Conservation (phyloP, 2,888 invertebrate genomes). For the Omphaloscelis lunosa region DNA sequence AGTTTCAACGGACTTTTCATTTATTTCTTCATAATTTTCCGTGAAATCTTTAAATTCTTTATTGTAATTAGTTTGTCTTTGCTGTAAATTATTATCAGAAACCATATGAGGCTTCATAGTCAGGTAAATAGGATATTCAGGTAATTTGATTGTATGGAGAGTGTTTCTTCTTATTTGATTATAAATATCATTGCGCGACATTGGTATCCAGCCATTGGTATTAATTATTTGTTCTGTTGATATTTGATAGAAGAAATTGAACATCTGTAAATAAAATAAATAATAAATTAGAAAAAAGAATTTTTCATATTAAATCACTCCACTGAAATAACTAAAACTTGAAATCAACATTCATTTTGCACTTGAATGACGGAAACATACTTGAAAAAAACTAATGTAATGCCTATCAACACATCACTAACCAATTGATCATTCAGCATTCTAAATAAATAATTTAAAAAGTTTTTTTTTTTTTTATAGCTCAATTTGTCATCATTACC, state of each 20-base stretch:
- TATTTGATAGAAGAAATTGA: constrained; percentile 9
- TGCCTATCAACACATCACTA: not conserved
- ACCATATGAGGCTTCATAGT: not conserved
- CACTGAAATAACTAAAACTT: too few relatives aligned
- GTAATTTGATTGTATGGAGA: not conserved
- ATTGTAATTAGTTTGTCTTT: constrained; percentile 2
- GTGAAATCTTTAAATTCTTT: constrained; percentile 6
- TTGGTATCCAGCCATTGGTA: constrained; percentile 69
- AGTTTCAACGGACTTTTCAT: not conserved
- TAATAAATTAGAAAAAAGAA: not conserved
- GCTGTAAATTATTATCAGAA: constrained; percentile 13
- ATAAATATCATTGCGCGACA: constrained; percentile 61
- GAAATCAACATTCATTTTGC: not conserved
- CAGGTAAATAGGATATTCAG: constrained; percentile 26
- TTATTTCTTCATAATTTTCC: not conserved
- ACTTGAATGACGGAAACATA: not conserved
- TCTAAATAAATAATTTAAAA: not conserved
- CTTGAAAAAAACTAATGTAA: not conserved
- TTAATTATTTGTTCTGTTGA: constrained; percentile 34
- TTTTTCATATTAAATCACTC: too few relatives aligned
- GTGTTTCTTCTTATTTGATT: constrained; percentile 51
- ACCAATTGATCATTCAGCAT: not conserved
- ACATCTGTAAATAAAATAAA: constrained; percentile 45
- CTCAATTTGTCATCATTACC: not conserved
- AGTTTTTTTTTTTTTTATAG: too few relatives aligned